Base-by-base conservation (phyloP, 1,140 invertebrate species). In the Pseudomyrmex flavicornis region DNA sequence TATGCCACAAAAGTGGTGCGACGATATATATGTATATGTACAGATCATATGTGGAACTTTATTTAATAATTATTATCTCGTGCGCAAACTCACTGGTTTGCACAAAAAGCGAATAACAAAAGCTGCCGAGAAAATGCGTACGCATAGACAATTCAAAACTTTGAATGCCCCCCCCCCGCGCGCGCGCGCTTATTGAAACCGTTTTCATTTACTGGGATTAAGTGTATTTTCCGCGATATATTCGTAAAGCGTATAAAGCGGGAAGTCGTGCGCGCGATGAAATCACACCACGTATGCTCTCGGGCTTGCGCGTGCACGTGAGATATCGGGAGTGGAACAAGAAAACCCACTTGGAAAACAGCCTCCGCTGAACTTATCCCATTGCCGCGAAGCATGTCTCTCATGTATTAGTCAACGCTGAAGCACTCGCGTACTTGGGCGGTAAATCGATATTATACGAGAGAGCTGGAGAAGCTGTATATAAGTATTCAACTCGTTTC, bases 271-370 rank as follows among this genome's bases (percentile, higher is more conserved):
- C 8, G 46, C 17, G 10, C 22, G n/a, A 68, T 79, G 4, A 66
- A 65, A 68, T 68, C 52, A 15, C 52, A 63, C 44, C 73, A 44
- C 15, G 50, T 62, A 70, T 56, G 12, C 15, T 22, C 13, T 13
- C 12, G 15, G 12, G 10, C 66, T 46, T 7, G 35, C 48, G 10
- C 66, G 48, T 7, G 35, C 48, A n/a, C 20, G 58, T 62, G 69
- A 86, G 61, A 83, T 83, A 87, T 77, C 66, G 66, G 73, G 59
- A 69, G 13, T 50, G 74, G 87, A 75, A 89, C 88, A 87, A 89
- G 89, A 90, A 89, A 87, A 89, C 50, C 77, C 83, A 88, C 85
- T 88, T 65, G 83, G 83, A 87, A 87, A 82, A 88, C 83, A 83
- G 62, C 56, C 54, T 35, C 35, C 50, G 63, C 59, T 61, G 66